Evolutionary conservation across 2,797 vertebrate species (phyloP), one percentile per base, ranked within the genome.

Genomic region (Lerista edwardsae): DNA sequence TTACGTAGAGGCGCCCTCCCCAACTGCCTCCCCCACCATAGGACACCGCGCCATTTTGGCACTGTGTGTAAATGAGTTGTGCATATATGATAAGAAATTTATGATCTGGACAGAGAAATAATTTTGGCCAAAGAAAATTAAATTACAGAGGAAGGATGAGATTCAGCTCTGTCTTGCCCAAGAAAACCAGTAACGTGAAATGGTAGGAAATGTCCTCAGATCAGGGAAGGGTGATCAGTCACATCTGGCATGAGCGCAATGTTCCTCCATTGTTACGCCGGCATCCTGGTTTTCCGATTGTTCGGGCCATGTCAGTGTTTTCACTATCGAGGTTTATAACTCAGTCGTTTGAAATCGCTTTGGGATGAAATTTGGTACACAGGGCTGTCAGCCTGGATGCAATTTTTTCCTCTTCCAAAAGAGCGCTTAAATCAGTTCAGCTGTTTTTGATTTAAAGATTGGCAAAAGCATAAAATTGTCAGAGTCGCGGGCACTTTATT

Each of bases 391-490:
- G 85, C 80, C 79, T 0, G 7, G 75, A 79, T 57, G 80, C 89
- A 88, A 82, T 91, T 89, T 84, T 93, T 92, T 89, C 86, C 8
- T 27, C 90, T 85, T 86, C 68, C 90, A 92, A 91, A 94, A 94
- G 80, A 83, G 41, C 90, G 90, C 91, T 92, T 87, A 90, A 92
- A 93, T 94, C 65, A 89, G 94, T 93, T 88, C 88, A 82, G 90
- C 85, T 89, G 85, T 84, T 92, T 94, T 89, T 94, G 90, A 94
- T 94, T 94, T 94, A 94, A 92, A 93, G 93, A 93, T 91, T 91
- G 91, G 91, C 77, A 85, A 90, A 89, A 80, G 71, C 90, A 94
- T 93, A 93, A 94, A 93, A 94, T 87, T 92, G 92, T 90, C 92
- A 88, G 89, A 90, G 90, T 88, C 91, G 84, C 86, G 84, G 89